phyloP scores from a whole-genome alignment of 2,113 vertebrate genomes.

The Lota lota region DNA sequence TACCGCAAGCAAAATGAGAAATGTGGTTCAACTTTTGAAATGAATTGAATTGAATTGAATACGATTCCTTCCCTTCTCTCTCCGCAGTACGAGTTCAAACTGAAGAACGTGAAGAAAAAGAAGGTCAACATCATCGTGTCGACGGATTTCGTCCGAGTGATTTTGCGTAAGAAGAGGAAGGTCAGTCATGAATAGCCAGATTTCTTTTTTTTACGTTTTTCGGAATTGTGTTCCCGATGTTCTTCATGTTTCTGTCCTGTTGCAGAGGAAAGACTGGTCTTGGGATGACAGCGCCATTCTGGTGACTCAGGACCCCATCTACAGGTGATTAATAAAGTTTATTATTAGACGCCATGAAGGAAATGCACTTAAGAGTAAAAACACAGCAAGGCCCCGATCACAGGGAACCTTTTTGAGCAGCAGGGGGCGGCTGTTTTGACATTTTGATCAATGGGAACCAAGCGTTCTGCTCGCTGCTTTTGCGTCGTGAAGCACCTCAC shows the following conservation, averaged over 20 bases:
- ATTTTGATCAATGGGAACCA: too few relatives aligned
- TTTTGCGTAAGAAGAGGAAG: constrained; percentile 93
- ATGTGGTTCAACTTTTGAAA: neutral
- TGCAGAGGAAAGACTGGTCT: constrained; percentile 89
- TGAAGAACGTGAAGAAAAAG: constrained; percentile 99
- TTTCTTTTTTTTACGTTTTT: neutral
- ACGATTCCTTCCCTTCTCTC: constrained; percentile 7
- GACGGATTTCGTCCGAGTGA: constrained; percentile 86
- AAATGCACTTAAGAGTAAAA: too few relatives aligned
- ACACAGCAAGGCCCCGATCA: too few relatives aligned
- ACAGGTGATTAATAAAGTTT: constrained; percentile 73
- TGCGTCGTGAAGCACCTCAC: too few relatives aligned
- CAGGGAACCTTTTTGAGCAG: too few relatives aligned
- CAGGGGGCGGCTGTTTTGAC: too few relatives aligned
- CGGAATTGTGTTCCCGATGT: too few relatives aligned
- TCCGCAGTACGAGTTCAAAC: constrained; percentile 92
- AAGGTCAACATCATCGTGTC: constrained; percentile 93
- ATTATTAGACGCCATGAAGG: too few relatives aligned
- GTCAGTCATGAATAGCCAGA: constrained; percentile 55
- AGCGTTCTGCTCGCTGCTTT: too few relatives aligned
- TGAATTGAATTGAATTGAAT: neutral
- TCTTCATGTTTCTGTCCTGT: constrained; percentile 8
- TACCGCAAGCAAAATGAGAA: too few relatives aligned
- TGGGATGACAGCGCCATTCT: constrained; percentile 90
- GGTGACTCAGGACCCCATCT: constrained; percentile 93